Evolutionary conservation across 2,888 invertebrate species (phyloP).

Genomic region (Polydrusus tereticollis): DNA sequence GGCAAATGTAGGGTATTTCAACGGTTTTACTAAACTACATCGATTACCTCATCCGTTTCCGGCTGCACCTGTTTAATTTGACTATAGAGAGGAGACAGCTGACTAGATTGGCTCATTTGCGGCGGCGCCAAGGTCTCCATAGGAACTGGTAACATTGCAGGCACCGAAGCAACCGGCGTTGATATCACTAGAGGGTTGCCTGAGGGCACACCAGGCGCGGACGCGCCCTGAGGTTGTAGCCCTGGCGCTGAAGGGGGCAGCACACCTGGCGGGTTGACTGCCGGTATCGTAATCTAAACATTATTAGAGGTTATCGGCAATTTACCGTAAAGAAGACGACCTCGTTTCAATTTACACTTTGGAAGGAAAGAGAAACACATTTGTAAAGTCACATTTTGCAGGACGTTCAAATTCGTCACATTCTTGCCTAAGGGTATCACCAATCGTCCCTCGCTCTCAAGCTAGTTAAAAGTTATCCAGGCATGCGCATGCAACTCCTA

Average conservation of each 20-base stretch:
- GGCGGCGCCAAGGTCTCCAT: slow-evolving; percentile 34
- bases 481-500: no score
- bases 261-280: slow-evolving; percentile 11
- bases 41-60: slow-evolving; percentile 36
- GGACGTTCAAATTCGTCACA: no score
- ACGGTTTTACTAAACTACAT: no score
- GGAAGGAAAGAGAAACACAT: no score
- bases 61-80: slow-evolving; percentile 17
- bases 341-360: no score
- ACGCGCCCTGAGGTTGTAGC: slow-evolving; percentile 6
- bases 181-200: slow-evolving; percentile 1
- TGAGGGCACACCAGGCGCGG: slow-evolving; percentile 2
- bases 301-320: neutral
- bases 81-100: slow-evolving; percentile 29
- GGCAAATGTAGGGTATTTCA: no score
- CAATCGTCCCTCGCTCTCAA: no score
- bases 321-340: no score
- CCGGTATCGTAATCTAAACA: slow-evolving; percentile 32
- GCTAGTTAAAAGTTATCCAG: no score
- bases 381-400: no score
- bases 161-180: slow-evolving; percentile 17
- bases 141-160: slow-evolving; percentile 29
- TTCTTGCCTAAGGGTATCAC: no score
- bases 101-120: slow-evolving; percentile 34
- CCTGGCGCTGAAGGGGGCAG: slow-evolving; percentile 22